Evolutionary conservation across 2,797 vertebrate species (phyloP).

Genomic region (Aselliscus stoliczkanus): DNA sequence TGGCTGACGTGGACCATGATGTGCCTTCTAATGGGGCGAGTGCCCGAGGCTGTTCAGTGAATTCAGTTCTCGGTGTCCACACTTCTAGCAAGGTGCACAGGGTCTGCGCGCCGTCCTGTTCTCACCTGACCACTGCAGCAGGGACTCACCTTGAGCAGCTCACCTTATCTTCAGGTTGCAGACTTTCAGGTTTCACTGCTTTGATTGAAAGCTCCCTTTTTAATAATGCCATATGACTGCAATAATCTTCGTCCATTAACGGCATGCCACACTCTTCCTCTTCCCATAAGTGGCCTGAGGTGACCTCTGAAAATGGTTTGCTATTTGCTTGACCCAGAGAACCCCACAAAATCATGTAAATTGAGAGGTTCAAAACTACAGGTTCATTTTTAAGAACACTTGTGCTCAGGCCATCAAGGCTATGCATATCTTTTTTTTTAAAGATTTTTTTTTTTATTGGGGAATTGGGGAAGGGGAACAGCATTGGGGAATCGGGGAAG

Average conservation of each 20-base stretch:
- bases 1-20: not conserved
- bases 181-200: not conserved
- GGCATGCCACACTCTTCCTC: not conserved
- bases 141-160: not conserved
- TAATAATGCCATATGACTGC: not conserved
- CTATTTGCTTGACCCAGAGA: too few species aligned
- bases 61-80: not conserved
- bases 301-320: too few species aligned
- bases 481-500: too few species aligned
- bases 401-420: too few species aligned
- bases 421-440: too few species aligned
- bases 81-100: not conserved
- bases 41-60: not conserved
- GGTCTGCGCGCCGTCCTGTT: not conserved
- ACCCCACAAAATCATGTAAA: too few species aligned
- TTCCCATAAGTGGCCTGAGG: too few species aligned
- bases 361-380: too few species aligned
- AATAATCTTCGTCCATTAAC: not conserved
- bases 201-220: not conserved
- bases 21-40: not conserved
- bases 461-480: too few species aligned
- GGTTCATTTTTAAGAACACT: too few species aligned
- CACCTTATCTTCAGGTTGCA: not conserved
- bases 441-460: too few species aligned
- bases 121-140: not conserved